Evolutionary conservation across 2,113 vertebrate genomes (phyloP).

Genomic region (Lagopus leucura): DNA sequence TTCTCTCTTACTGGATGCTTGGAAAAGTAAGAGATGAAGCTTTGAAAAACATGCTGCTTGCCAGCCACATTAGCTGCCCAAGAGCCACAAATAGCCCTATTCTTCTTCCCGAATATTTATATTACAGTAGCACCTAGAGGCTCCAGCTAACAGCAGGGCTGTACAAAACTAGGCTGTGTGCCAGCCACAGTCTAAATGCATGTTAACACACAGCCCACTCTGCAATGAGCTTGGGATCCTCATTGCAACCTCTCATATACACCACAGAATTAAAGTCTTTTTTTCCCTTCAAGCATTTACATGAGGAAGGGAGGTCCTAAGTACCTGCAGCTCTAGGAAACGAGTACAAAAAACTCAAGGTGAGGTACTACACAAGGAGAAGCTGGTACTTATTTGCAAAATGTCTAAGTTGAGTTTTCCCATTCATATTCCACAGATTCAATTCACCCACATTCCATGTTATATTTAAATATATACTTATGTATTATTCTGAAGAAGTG

Average conservation of each 20-base stretch:
- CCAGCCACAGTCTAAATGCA: neutral
- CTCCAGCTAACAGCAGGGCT: conserved; percentile 22
- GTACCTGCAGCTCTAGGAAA: neutral
- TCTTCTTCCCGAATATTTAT: conserved; percentile 60
- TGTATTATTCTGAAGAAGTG: neutral
- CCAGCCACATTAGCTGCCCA: conserved; percentile 23
- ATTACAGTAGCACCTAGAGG: conserved; percentile 25
- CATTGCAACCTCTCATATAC: neutral
- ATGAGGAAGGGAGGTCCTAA: neutral
- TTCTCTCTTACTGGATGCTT: neutral
- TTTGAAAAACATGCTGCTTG: conserved; percentile 3
- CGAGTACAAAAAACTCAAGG: neutral
- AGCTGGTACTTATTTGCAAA: neutral
- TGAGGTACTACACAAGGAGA: neutral
- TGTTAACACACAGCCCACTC: neutral
- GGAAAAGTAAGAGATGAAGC: conserved; percentile 6
- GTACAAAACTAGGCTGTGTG: conserved; percentile 5
- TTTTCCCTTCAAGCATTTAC: neutral
- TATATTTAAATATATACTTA: rapidly evolving
- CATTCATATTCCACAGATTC: neutral
- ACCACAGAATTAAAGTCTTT: neutral
- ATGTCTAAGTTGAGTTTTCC: neutral
- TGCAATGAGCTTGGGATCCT: neutral
- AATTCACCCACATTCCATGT: neutral
- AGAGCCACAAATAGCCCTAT: conserved; percentile 34